Evolutionary conservation across 2,113 vertebrate genomes (phyloP).

Genomic region (Percina caprodes): DNA sequence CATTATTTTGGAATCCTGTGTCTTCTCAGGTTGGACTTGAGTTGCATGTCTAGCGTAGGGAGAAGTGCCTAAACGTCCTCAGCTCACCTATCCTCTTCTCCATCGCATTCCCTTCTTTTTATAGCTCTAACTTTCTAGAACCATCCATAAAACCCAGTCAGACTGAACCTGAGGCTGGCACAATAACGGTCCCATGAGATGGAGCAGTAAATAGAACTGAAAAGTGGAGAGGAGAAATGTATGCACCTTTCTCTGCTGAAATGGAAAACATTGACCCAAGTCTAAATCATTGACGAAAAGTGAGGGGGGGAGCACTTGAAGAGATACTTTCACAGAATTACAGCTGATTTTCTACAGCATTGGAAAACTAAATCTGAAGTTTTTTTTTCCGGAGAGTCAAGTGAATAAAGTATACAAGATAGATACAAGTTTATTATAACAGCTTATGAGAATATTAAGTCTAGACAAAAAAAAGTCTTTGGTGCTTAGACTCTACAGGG

Average conservation of each 20-base stretch:
- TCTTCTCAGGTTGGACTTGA: conserved; percentile 11
- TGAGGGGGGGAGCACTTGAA: conserved; percentile 33
- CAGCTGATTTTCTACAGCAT: conserved; percentile 17
- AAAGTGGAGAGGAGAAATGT: conserved; percentile 50
- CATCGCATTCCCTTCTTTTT: conserved; percentile 48
- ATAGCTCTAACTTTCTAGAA: conserved; percentile 52
- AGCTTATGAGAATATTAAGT: too few species aligned
- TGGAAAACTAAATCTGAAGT: neutral
- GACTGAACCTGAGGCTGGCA: conserved; percentile 59
- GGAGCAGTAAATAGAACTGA: conserved; percentile 67
- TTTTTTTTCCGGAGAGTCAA: neutral
- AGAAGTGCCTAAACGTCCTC: conserved; percentile 31
- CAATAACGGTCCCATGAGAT: conserved; percentile 69
- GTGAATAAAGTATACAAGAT: too few species aligned
- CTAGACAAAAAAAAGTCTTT: neutral
- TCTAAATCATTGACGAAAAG: conserved; percentile 70
- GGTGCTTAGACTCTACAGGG: too few species aligned
- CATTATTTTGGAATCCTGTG: conserved; percentile 32
- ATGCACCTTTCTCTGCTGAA: conserved; percentile 62
- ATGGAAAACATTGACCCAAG: conserved; percentile 62
- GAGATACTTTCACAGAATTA: conserved; percentile 29
- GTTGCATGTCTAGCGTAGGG: neutral
- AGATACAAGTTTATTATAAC: too few species aligned
- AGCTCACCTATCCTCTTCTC: conserved; percentile 33
- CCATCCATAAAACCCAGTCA: conserved; percentile 63